Conservation (phyloP, 2,888 invertebrate genomes). For the Sphinx pinastri region DNA sequence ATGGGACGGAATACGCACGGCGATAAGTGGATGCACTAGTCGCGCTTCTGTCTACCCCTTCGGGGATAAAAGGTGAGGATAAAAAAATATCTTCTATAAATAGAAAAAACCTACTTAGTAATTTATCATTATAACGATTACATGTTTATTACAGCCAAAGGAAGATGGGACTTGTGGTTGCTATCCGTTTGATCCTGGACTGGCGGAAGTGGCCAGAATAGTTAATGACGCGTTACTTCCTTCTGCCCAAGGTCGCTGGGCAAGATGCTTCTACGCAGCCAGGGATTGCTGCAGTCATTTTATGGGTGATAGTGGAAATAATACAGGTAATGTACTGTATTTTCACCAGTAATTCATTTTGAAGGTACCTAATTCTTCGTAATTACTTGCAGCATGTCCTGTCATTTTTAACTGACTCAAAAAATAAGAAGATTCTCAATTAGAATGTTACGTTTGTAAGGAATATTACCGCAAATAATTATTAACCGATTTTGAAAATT, state of each 20-base stretch:
- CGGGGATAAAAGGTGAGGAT: too few relatives aligned
- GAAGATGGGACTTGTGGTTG: constrained; percentile 75
- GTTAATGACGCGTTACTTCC: constrained; percentile 64
- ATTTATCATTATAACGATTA: not conserved
- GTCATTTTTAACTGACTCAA: too few relatives aligned
- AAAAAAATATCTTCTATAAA: too few relatives aligned
- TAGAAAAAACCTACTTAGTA: too few relatives aligned
- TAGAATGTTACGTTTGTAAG: too few relatives aligned
- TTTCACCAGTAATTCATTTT: not conserved
- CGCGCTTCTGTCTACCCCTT: too few relatives aligned
- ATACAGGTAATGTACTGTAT: constrained; percentile 40
- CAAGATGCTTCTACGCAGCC: constrained; percentile 70
- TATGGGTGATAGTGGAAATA: constrained; percentile 50
- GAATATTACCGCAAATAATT: too few relatives aligned
- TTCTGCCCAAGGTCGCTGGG: constrained; percentile 71
- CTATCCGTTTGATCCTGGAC: constrained; percentile 73
- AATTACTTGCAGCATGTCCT: not conserved
- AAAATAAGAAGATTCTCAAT: not conserved
- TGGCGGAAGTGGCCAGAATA: constrained; percentile 61
- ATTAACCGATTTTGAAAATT: too few relatives aligned
- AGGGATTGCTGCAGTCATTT: constrained; percentile 70
- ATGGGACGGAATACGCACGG: too few relatives aligned
- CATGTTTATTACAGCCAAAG: constrained; percentile 53
- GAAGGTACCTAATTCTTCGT: not conserved
- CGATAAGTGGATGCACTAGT: too few relatives aligned